Evolutionary conservation across 2,888 invertebrate genomes (phyloP).

Genomic region (Saturnia japonica): DNA sequence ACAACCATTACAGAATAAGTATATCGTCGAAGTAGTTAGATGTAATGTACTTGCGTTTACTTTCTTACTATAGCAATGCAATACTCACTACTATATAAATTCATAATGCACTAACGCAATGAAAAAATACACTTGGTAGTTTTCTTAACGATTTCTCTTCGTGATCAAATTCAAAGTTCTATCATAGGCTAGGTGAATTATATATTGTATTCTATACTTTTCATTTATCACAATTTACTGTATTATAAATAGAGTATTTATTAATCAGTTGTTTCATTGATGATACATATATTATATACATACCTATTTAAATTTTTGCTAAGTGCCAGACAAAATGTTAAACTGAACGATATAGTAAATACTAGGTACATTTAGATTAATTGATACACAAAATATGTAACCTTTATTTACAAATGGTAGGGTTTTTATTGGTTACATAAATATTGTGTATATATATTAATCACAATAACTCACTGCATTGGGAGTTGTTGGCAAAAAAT

Average conservation of each 20-base stretch:
- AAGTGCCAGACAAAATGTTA: conserved; percentile 40
- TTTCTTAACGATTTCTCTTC: conserved; percentile 81
- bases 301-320: conserved; percentile 32
- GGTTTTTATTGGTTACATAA: not conserved
- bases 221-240: conserved; percentile 52
- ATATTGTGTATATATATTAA: too few relatives aligned
- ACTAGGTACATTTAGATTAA: not conserved
- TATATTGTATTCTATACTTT: conserved; percentile 60
- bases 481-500: too few relatives aligned
- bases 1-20: conserved; percentile 56
- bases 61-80: conserved; percentile 70
- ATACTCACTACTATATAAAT: conserved; percentile 73
- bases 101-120: conserved; percentile 75
- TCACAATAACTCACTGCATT: too few relatives aligned
- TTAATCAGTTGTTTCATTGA: conserved; percentile 35
- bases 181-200: conserved; percentile 81
- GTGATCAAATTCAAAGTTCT: conserved; percentile 80
- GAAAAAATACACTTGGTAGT: conserved; percentile 77
- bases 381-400: not conserved
- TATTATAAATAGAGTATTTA: conserved; percentile 44
- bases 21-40: conserved; percentile 75
- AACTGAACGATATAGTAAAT: conserved; percentile 34
- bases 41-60: conserved; percentile 72
- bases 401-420: not conserved
- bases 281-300: conserved; percentile 32